Evolutionary conservation across 2,888 invertebrate genomes (phyloP).

Genomic region (Trissolcus japonicus): DNA sequence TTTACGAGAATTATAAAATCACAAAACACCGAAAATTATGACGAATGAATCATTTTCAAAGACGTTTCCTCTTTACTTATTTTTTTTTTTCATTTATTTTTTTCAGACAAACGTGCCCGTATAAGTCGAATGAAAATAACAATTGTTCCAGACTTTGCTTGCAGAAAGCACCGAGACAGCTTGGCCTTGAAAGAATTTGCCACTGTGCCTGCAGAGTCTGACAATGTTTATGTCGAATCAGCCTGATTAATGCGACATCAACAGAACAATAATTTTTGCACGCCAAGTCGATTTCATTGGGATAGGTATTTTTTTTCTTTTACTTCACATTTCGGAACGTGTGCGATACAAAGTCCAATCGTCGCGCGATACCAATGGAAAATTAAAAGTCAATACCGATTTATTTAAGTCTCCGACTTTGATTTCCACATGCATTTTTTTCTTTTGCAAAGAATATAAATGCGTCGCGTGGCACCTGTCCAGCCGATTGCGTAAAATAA

Average conservation of each 20-base stretch:
- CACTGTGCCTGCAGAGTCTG: conserved; percentile 8
- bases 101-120: too few species aligned
- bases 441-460: conserved; percentile 32
- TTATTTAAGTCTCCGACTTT: conserved; percentile 5
- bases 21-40: too few species aligned
- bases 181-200: conserved; percentile 16
- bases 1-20: too few species aligned
- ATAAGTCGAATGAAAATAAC: too few species aligned
- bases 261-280: conserved; percentile 13
- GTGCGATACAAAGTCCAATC: too few species aligned
- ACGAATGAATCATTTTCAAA: too few species aligned
- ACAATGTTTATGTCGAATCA: conserved; percentile 30
- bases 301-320: background rate
- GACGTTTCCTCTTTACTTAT: too few species aligned
- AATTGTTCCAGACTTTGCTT: too few species aligned
- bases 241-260: conserved; percentile 21
- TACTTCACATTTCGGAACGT: too few species aligned
- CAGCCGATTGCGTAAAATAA: conserved; percentile 56
- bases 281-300: background rate
- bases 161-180: background rate
- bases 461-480: conserved; percentile 56
- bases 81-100: too few species aligned
- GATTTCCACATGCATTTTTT: background rate
- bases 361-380: background rate
- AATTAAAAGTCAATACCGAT: background rate